A percentile compares a stretch with the other conserved stretches of the same genome.
Conservation (phyloP, 1,140 invertebrate species). For the Tetragnatha versicolor region DNA sequence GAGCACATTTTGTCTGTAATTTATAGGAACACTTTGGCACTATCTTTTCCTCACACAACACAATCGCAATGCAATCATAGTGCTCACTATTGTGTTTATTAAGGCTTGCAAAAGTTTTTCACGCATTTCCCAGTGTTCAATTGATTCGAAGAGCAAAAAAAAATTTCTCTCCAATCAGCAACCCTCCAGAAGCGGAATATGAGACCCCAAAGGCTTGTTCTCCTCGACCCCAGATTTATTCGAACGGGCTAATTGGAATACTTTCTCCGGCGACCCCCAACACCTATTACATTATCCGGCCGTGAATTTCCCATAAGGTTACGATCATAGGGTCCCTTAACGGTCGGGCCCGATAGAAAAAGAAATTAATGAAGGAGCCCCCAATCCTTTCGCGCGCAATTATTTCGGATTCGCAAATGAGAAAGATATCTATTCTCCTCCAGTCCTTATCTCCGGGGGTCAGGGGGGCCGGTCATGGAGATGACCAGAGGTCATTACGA, state of each 20-base stretch:
- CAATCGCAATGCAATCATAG: too few species aligned
- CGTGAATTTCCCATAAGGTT: conserved; percentile 45
- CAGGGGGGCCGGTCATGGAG: conserved; percentile 43
- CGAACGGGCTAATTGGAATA: conserved; percentile 20
- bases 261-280: not conserved
- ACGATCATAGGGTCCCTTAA: conserved; percentile 26
- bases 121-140: too few species aligned
- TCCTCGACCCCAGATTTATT: not conserved
- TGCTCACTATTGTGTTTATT: too few species aligned
- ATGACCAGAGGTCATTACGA: conserved; percentile 56
- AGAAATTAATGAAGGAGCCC: conserved; percentile 42
- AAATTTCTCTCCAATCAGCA: too few species aligned
- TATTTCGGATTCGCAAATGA: conserved; percentile 55
- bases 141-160: too few species aligned
- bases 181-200: too few species aligned
- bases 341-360: conserved; percentile 10
- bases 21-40: too few species aligned
- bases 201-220: too few species aligned
- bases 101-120: too few species aligned
- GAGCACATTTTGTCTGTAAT: too few species aligned
- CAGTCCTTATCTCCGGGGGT: conserved; percentile 36
- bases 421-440: conserved; percentile 47
- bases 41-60: too few species aligned
- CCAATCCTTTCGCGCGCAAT: conserved; percentile 48
- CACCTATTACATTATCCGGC: conserved; percentile 31